Conservation (phyloP, 2,113 vertebrate genomes). For the Entomyzon cyanotis region DNA sequence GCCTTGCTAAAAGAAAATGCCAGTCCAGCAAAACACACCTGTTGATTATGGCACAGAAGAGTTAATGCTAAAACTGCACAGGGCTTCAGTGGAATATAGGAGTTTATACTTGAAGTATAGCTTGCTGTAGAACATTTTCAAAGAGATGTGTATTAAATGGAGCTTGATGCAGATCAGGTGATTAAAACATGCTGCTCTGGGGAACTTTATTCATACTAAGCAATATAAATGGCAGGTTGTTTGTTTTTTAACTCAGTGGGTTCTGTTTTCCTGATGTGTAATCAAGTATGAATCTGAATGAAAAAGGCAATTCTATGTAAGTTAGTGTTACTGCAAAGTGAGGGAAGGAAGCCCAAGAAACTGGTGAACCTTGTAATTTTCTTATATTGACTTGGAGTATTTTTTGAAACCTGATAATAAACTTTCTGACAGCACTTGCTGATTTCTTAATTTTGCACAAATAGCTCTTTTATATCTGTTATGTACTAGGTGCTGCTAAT, state of each 20-base stretch:
- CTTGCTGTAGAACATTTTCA: not conserved
- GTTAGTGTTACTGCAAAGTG: not conserved
- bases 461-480: not conserved
- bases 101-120: not conserved
- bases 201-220: not conserved
- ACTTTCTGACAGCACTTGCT: not conserved
- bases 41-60: not conserved
- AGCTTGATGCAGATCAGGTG: not conserved
- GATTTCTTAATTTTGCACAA: not conserved
- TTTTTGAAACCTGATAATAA: not conserved
- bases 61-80: not conserved
- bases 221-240: not conserved
- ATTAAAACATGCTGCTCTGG: not conserved
- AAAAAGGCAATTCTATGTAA: not conserved
- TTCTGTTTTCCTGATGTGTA: not conserved
- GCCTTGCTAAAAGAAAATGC: not conserved
- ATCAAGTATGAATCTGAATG: not conserved
- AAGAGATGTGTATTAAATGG: not conserved
- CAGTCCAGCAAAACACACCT: not conserved
- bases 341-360: not conserved
- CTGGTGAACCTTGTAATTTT: not conserved
- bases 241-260: not conserved
- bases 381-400: not conserved
- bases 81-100: not conserved
- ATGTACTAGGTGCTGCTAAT: not conserved